These are phyloP conservation scores for Drosophila sproati DNA, from an alignment of 1,140 invertebrate genomes.

Conservation along the genomic window DNA sequence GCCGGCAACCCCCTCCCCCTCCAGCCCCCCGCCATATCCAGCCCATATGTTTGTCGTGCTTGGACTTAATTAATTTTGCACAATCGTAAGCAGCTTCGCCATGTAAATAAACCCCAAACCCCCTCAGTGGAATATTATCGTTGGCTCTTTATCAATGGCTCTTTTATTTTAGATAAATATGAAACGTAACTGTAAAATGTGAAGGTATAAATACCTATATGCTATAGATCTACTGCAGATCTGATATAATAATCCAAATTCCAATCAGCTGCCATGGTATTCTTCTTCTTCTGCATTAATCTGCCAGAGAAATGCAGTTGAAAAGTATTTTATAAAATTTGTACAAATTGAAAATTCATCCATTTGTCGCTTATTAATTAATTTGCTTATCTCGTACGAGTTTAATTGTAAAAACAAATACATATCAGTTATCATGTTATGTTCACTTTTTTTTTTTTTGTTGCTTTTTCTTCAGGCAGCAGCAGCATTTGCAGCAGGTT, in stretches of 20 bases:
- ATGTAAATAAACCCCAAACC: slow-evolving; percentile 56
- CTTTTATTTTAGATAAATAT: slow-evolving; percentile 6
- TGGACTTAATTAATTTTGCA: slow-evolving; percentile 76
- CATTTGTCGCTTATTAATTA: no score
- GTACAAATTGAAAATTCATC: no score
- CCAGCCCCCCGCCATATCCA: neutral
- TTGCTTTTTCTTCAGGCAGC: slow-evolving; percentile 33
- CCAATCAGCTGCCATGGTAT: no score
- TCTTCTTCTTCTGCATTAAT: no score
- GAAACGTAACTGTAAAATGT: neutral
- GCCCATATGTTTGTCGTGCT: slow-evolving; percentile 51
- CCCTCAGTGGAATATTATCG: slow-evolving; percentile 44
- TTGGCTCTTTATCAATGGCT: slow-evolving; percentile 5
- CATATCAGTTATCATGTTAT: neutral
- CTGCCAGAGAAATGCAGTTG: no score
- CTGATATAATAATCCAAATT: no score
- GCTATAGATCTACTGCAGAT: neutral
- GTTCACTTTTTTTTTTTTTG: neutral
- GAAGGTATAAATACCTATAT: neutral
- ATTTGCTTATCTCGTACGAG: neutral
- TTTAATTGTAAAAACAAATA: neutral
- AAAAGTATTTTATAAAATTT: no score
- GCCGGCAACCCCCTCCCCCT: neutral
- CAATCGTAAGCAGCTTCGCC: slow-evolving; percentile 57
- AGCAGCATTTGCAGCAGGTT: slow-evolving; percentile 44